Evolutionary conservation across 2,888 invertebrate genomes (phyloP), one percentile per base, ranked within the genome.

Genomic region (Metellina segmentata): DNA sequence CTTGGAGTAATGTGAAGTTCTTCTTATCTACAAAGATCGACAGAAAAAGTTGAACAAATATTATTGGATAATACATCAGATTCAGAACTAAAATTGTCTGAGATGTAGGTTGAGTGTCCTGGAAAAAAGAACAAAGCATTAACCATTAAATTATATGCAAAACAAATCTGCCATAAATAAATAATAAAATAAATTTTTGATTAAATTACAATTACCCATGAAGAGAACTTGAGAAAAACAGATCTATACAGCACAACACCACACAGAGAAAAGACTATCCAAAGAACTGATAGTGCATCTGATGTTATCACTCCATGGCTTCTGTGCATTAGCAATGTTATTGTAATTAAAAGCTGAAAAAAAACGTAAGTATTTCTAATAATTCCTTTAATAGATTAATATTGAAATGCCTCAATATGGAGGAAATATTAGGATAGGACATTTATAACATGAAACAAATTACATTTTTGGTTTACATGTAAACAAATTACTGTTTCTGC

Each of bases 21-120:
- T 52, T 82, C 52, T 70, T 69, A 52, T 89, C 89, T 52, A 70
- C 52, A 82, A 89, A 89, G 16, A 89, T n/a, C 48, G 89, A 82
- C 7, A 89, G 48, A 52, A 89, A 34, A 6, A 89, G n/a, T 48
- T 89, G 89, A 49, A 89, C 7, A 11, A 74, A 89, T 34, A 89
- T 82, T 13, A 89, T 51, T 20, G 82, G 82, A 70, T 89, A 70
- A 7, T 72, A 82, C 7, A 89, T 16, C 70, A 82, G n/a, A 8
- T 82, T 20, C 7, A 89, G 8, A 77, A 77, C 34, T 52, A 89
- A 89, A 51, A 77, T 20, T 11, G 49, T 16, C 75, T 48, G 82
- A 16, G 82, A 89, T 34, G 70, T 19, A 8, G 53, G 52, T 34
- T 87, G 34, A 52, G 72, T 72, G 52, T 52, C 51, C 89, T 89